Percentiles rank a stretch among this genome's conserved stretches.
These are phyloP conservation scores for Gyps fulvus DNA, from an alignment of 2,113 vertebrate genomes.

Conservation along the genomic window DNA sequence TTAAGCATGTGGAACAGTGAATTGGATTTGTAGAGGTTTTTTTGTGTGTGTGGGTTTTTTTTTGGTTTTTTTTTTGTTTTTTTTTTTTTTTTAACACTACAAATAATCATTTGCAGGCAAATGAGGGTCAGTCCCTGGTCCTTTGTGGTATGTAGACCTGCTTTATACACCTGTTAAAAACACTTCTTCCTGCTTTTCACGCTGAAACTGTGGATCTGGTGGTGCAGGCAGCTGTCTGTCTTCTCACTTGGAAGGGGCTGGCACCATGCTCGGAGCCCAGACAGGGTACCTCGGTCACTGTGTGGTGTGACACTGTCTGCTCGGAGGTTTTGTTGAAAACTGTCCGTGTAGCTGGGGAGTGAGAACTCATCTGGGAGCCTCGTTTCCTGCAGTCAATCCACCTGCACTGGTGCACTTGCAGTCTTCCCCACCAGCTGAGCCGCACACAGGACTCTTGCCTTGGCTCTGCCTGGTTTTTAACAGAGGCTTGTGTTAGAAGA, in stretches of 20 bases:
- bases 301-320: accelerated
- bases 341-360: not conserved
- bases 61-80: not conserved
- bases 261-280: not conserved
- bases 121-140: not conserved
- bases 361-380: not conserved
- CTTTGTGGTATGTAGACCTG: not conserved
- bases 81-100: not conserved
- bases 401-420: not conserved
- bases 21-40: not conserved
- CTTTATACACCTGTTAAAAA: not conserved
- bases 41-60: accelerated
- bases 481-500: not conserved
- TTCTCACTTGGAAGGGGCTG: not conserved
- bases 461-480: not conserved
- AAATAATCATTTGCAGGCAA: not conserved
- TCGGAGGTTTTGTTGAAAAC: not conserved
- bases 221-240: not conserved
- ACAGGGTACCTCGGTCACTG: not conserved
- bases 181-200: not conserved
- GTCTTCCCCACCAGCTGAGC: not conserved
- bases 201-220: not conserved
- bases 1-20: not conserved
- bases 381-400: accelerated
- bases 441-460: not conserved